Base-by-base conservation (phyloP, 2,113 vertebrate genomes). In the Calyptomena viridis region DNA sequence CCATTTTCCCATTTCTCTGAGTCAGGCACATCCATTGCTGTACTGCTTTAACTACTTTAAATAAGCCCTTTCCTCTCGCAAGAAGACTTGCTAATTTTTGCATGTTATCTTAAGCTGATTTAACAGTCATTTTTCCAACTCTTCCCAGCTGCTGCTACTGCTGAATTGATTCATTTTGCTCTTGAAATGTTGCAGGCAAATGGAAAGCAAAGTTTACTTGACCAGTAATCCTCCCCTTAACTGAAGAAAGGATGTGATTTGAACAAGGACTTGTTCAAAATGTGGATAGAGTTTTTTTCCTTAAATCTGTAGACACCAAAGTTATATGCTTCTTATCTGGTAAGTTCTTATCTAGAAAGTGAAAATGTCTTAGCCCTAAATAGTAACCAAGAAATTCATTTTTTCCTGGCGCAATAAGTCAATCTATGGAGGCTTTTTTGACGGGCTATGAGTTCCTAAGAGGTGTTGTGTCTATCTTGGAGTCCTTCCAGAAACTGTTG, bases 201-300 rank as follows among this genome's bases (percentile, higher is more conserved):
- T 71, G 50, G 77, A 79, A 94, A 93, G 63, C 42, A 71, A 91
- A 91, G 40, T 93, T 95, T 95, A 83, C 42, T 95, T 91, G 87
- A 91, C 87, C 79, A 67, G 3, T 84, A 93, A 88, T 88, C 50
- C 30, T 71, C 24, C 50, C 63, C 39, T 72, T 86, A 49, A 86
- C 33, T 74, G 72, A 91, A 55, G 35, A 11, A 77, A 91, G 49
- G 53, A 64, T 8, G 1, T 27, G 63, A 33, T 90, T 82, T 14
- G 5, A 80, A 58, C 5, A 71, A 90, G 33, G 63, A 56, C 39
- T 81, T 81, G 5, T 71, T 84, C 55, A 55, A 84, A 81, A 73
- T 50, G 20, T 39, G 22, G 47, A 31, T 37, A 40, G 37, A 64
- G 4, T 7, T 62, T 59, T n/a, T 84, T 83, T 17, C 33, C 24